Conservation (phyloP, 2,888 invertebrate species). For the Azorinus chamasolen region DNA sequence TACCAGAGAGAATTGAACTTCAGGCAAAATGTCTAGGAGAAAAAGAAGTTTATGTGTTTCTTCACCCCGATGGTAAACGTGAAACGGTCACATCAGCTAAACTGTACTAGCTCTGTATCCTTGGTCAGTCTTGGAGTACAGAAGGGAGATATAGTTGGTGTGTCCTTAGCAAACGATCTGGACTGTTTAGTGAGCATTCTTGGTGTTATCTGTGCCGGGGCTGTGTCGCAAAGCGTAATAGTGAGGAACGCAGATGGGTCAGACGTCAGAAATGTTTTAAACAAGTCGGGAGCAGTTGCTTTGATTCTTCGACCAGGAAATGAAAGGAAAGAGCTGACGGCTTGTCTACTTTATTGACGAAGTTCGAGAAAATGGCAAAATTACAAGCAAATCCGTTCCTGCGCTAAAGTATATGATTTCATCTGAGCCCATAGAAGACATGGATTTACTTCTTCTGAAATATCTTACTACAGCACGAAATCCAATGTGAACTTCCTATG, state of each 20-base stretch:
- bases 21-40: slow-evolving; percentile 20
- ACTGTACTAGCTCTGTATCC: slow-evolving; percentile 8
- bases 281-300: no score
- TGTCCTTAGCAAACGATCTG: slow-evolving; percentile 20
- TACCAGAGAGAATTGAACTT: no score
- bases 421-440: background rate
- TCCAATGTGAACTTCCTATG: no score
- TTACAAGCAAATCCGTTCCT: slow-evolving; percentile 10
- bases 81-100: no score
- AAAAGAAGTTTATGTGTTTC: slow-evolving; percentile 38
- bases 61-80: slow-evolving; percentile 31
- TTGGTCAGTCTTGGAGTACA: slow-evolving; percentile 33
- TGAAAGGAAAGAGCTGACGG: background rate
- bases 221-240: slow-evolving; percentile 12
- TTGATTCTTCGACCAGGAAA: no score
- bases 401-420: slow-evolving; percentile 16
- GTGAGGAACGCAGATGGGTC: slow-evolving; percentile 5
- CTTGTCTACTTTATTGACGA: slow-evolving; percentile 34
- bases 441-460: background rate
- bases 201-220: no score
- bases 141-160: slow-evolving; percentile 39
- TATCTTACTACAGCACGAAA: no score
- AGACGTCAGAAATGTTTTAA: no score
- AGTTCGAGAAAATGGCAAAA: slow-evolving; percentile 13
- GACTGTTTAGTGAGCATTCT: no score